Conservation (phyloP, 2,888 invertebrate species). For the Lobophora halterata region DNA sequence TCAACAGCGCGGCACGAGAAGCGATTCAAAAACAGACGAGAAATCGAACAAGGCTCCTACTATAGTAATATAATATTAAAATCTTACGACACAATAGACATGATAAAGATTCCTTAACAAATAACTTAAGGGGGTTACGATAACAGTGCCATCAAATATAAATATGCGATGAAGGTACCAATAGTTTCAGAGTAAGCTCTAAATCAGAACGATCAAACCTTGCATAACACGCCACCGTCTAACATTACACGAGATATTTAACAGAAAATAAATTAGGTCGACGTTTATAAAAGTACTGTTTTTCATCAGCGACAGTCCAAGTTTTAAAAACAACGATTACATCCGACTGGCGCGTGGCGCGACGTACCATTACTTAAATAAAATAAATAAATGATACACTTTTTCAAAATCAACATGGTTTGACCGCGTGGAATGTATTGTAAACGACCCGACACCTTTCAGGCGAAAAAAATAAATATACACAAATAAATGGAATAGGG, state of each 20-base stretch:
- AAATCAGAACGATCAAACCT: conserved; percentile 54
- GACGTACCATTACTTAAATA: conserved; percentile 17
- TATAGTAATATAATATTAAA: conserved; percentile 74
- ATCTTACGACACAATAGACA: conserved; percentile 78
- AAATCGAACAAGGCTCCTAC: conserved; percentile 72
- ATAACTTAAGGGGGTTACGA: conserved; percentile 72
- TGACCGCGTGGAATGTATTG: conserved; percentile 77
- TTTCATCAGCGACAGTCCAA: conserved; percentile 42
- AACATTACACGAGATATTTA: conserved; percentile 18
- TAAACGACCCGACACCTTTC: conserved; percentile 76
- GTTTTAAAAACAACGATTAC: conserved; percentile 66
- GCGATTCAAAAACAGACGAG: conserved; percentile 67
- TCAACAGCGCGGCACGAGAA: conserved; percentile 66
- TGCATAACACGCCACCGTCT: conserved; percentile 17
- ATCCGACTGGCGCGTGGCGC: conserved; percentile 54
- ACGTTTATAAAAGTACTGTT: conserved; percentile 4
- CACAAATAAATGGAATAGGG: conserved; percentile 47
- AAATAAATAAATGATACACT: conserved; percentile 27
- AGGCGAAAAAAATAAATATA: conserved; percentile 67
- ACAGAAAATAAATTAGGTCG: conserved; percentile 22
- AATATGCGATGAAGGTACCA: conserved; percentile 70
- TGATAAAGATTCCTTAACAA: conserved; percentile 78
- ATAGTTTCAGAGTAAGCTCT: conserved; percentile 69
- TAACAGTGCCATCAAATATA: conserved; percentile 77
- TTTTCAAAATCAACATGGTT: conserved; percentile 68